A percentile compares a stretch with the other conserved stretches of the same genome.
Conservation (phyloP, 53 echinoderm and acorn worm species). For the Stichopus horrens region DNA sequence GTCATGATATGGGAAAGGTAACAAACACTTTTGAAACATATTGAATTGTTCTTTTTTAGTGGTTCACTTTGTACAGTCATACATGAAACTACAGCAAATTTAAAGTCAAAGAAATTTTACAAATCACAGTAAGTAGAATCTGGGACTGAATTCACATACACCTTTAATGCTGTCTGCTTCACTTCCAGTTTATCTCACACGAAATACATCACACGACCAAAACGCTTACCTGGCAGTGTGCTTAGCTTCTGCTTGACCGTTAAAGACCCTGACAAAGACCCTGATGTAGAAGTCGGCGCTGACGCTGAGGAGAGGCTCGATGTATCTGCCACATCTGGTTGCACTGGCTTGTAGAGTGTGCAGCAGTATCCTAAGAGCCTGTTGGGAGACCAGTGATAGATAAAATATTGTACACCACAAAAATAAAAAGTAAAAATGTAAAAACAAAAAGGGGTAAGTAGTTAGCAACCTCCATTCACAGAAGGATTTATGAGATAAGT, state of each 20-base stretch:
- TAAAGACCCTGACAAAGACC: constrained; percentile 82
- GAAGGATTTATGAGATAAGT: too few relatives aligned
- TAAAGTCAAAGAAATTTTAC: too few relatives aligned
- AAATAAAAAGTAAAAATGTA: background rate
- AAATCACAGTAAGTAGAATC: too few relatives aligned
- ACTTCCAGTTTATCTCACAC: background rate
- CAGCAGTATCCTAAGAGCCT: constrained; percentile 90
- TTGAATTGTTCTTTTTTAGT: too few relatives aligned
- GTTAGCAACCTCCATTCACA: too few relatives aligned
- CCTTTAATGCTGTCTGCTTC: background rate
- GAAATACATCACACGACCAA: background rate
- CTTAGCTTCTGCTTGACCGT: constrained; percentile 82
- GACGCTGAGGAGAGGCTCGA: constrained; percentile 77
- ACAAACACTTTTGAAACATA: too few relatives aligned
- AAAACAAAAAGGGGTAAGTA: too few relatives aligned
- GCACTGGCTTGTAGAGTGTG: constrained; percentile 81
- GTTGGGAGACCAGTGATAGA: background rate
- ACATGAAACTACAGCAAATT: too few relatives aligned
- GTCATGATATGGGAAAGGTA: too few relatives aligned
- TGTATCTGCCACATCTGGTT: constrained; percentile 80
- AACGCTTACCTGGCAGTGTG: constrained; percentile 78
- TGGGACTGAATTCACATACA: too few relatives aligned
- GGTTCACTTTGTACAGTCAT: too few relatives aligned
- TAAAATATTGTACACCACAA: background rate
- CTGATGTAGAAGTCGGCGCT: constrained; percentile 91